These are phyloP conservation scores for Alcis repandata DNA, from an alignment of 2,888 invertebrate species.

Conservation along the genomic window DNA sequence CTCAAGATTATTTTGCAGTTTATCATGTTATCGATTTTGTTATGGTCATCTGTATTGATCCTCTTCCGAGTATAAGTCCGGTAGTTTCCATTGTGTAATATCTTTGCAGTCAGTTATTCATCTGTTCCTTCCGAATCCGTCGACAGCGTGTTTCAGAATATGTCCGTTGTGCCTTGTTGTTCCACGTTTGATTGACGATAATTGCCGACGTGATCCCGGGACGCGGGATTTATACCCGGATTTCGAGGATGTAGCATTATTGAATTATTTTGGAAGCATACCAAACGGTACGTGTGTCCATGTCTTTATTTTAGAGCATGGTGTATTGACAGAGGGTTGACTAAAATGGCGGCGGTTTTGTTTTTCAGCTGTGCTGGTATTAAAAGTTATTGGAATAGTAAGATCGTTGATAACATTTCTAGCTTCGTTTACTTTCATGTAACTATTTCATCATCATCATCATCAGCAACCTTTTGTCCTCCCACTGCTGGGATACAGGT, in stretches of 20 bases:
- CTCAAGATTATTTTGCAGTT: too few relatives aligned
- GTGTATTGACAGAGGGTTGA: slow-evolving; percentile 17
- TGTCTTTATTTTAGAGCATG: slow-evolving; percentile 31
- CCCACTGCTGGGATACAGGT: too few relatives aligned
- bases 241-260: slow-evolving; percentile 38
- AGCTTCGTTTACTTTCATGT: too few relatives aligned
- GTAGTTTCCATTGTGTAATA: neutral
- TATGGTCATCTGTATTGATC: too few relatives aligned
- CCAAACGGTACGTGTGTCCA: slow-evolving; percentile 32
- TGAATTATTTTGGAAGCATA: slow-evolving; percentile 45
- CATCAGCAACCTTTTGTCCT: too few relatives aligned
- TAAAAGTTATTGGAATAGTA: neutral
- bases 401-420: neutral
- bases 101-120: neutral
- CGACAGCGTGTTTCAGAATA: slow-evolving; percentile 43
- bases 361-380: neutral
- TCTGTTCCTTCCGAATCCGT: neutral
- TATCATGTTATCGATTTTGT: neutral
- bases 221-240: slow-evolving; percentile 42
- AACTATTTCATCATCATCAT: too few relatives aligned
- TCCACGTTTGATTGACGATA: slow-evolving; percentile 61
- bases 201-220: slow-evolving; percentile 45
- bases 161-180: slow-evolving; percentile 55
- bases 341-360: neutral
- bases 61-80: too few relatives aligned